Evolutionary conservation across 1,140 invertebrate genomes (phyloP).

Genomic region (Drosophila parvula): DNA sequence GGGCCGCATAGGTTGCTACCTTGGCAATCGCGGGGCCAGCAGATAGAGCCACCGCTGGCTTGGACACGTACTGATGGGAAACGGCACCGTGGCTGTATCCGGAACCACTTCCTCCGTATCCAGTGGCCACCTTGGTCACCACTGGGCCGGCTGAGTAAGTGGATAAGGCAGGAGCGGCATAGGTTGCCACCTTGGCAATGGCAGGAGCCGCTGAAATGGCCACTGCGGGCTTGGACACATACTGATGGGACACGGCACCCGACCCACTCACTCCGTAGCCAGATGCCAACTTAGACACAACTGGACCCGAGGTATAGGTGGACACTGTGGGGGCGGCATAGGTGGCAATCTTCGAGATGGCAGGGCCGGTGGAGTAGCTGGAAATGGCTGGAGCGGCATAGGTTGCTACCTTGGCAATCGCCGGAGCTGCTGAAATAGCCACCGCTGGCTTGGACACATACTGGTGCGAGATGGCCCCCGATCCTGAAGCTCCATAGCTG

Average conservation of each 20-base stretch:
- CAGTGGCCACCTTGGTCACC: constrained; percentile 14
- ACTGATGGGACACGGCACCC: constrained; percentile 64
- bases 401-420: constrained; percentile 45
- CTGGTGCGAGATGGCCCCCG: constrained; percentile 68
- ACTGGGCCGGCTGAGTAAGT: constrained; percentile 34
- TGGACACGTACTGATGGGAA: constrained; percentile 36
- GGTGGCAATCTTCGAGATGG: constrained; percentile 43
- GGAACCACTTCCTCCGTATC: constrained; percentile 12
- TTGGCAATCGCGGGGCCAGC: constrained; percentile 34
- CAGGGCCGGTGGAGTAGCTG: constrained; percentile 38
- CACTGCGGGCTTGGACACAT: constrained; percentile 30
- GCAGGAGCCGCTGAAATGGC: constrained; percentile 43
- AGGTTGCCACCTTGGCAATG: constrained; percentile 31
- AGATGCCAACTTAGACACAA: constrained; percentile 31
- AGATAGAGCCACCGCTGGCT: constrained; percentile 26
- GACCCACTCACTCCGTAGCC: constrained; percentile 27
- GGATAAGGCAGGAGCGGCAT: constrained; percentile 32
- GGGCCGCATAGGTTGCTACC: constrained; percentile 41
- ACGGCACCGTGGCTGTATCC: constrained; percentile 24
- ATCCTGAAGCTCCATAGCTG: constrained; percentile 38
- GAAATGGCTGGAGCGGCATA: constrained; percentile 49
- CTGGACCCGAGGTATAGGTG: constrained; percentile 28
- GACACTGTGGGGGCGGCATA: constrained; percentile 29
- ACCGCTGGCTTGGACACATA: constrained; percentile 71
- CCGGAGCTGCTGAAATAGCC: constrained; percentile 29